phyloP scores from a whole-genome alignment of 1,140 invertebrate species.

The Leptinotarsa lineolata region DNA sequence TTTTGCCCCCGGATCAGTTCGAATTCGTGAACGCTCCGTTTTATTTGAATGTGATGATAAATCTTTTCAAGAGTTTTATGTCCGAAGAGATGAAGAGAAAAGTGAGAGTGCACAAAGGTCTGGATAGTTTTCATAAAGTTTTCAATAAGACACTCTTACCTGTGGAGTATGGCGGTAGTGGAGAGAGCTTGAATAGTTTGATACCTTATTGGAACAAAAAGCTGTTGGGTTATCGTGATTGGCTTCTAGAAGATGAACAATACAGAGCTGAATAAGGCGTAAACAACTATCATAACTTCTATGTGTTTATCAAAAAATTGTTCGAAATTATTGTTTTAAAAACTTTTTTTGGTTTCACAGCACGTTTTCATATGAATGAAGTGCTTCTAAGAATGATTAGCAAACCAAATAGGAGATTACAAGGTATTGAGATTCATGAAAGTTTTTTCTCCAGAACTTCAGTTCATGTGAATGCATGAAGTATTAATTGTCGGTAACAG shows the following conservation, averaged over 20 bases:
- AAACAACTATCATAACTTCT: no score
- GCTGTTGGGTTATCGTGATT: slow-evolving; percentile 59
- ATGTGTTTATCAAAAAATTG: no score
- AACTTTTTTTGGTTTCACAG: no score
- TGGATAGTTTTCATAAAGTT: slow-evolving; percentile 54
- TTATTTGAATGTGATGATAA: slow-evolving; percentile 71
- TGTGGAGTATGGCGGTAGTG: slow-evolving; percentile 63
- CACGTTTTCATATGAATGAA: no score
- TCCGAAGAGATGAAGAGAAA: slow-evolving; percentile 53
- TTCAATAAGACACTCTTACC: slow-evolving; percentile 61
- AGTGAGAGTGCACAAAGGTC: slow-evolving; percentile 60
- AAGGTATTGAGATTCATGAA: no score
- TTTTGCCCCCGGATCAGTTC: slow-evolving; percentile 68
- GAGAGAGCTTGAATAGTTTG: slow-evolving; percentile 59
- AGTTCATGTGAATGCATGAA: no score
- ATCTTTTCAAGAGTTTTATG: slow-evolving; percentile 69
- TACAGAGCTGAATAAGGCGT: slow-evolving; percentile 56
- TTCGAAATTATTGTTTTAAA: no score
- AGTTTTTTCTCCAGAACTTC: no score
- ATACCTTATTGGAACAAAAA: slow-evolving; percentile 63
- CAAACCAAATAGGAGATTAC: no score
- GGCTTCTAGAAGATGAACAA: slow-evolving; percentile 64
- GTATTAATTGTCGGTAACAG: no score
- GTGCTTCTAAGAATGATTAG: no score
- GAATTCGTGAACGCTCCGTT: slow-evolving; percentile 73